Base-by-base conservation (phyloP, 2,797 vertebrate genomes). In the Periparus ater region DNA sequence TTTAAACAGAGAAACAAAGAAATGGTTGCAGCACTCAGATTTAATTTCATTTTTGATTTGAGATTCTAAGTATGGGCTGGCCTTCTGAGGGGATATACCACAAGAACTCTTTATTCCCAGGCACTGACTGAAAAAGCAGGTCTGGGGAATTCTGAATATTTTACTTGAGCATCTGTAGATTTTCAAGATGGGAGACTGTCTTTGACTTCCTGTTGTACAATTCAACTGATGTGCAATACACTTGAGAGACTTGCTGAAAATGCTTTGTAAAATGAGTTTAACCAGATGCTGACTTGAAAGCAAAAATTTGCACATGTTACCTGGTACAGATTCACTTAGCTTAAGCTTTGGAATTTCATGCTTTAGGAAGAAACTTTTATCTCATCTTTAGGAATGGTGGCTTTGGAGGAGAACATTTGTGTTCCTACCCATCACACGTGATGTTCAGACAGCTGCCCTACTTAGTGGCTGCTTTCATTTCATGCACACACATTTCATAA, bases 1-100 rank as follows among this genome's bases (percentile, higher is more conserved):
- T 38, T 18, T 70, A 81, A 87, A 95, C 21, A 95, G 61, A 96
- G 93, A 87, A 47, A 81, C 92, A 94, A 86, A 90, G 92, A 65
- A 90, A 84, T 54, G 26, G 67, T 70, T 87, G 73, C 51, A 76
- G 50, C n/a, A 22, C 17, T 62, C 48, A 38, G 47, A 83, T 65
- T 83, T 65, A 53, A 79, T 60, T 42, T 30, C 4, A 15, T 75
- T 93, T 73, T 84, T 89, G 10, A 90, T 66, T 84, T 53, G 12
- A 44, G 34, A 71, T 18, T 30, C 21, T 27, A 80, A 65, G 29
- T 11, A 82, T 2, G 15, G 38, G 45, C 58, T 78, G 38, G 63
- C 16, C 30, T 70, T 84, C 50, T 0, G 0, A 73, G 17, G 23
- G 8, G n/a, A 55, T 45, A 26, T 13, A 70, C 34, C 32, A 50